phyloP scores from a whole-genome alignment of 2,113 vertebrate species.

The Tychaedon coryphoeus region DNA sequence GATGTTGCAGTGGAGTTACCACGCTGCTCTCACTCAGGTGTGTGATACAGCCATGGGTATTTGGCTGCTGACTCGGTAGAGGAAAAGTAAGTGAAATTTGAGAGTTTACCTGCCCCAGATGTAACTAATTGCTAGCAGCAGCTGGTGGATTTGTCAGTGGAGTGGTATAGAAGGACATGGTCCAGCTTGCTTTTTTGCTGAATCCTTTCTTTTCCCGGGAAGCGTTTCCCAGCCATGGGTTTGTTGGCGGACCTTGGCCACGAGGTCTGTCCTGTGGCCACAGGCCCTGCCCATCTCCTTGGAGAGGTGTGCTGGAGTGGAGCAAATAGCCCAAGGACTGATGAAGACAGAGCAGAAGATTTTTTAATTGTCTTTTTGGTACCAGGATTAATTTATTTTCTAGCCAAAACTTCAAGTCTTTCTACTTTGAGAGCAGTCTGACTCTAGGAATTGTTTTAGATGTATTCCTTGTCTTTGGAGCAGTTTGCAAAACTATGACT shows the following conservation, averaged over 20 bases:
- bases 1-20: background rate
- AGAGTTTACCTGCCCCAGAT: background rate
- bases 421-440: background rate
- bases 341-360: background rate
- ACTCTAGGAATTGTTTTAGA: background rate
- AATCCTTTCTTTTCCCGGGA: background rate
- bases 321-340: background rate
- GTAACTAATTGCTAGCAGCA: background rate
- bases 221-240: background rate
- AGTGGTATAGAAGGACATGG: background rate
- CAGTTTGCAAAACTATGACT: background rate
- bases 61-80: accelerated
- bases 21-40: background rate
- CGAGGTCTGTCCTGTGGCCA: background rate
- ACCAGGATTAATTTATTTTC: background rate
- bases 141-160: background rate
- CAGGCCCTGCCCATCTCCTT: background rate
- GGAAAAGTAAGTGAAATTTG: background rate
- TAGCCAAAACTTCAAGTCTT: background rate
- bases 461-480: background rate
- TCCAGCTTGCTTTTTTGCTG: background rate
- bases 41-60: accelerated
- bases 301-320: background rate
- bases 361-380: background rate
- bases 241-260: background rate